Evolutionary conservation across 2,113 vertebrate species (phyloP), one percentile per base, ranked within the genome.

Genomic region (Chrysochloris asiatica): DNA sequence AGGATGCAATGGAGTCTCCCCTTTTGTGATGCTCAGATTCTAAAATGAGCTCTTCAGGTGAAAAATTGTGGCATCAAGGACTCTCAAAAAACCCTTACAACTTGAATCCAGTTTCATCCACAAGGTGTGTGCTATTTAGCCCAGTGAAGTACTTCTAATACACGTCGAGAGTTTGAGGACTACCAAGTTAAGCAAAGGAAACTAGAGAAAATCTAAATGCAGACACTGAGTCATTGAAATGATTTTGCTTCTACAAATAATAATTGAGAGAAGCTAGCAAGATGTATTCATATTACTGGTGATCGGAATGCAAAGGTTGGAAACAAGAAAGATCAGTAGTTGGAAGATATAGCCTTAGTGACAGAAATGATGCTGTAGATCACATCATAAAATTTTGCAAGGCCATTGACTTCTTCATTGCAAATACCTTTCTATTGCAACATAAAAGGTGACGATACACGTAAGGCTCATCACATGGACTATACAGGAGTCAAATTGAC

Each of bases 201-300:
- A 26, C 50, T 2, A 36, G 28, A 82, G 54, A 59, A 65, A 56
- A 30, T 83, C 52, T 47, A 12, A 33, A 5, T 56, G 61, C 52
- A 82, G 41, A 33, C 38, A 12, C 8, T 21, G 0, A 2, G 13
- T 76, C 67, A 7, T 43, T 67, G n/a, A 16, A 8, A 36, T 24
- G 24, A 24, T 50, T 36, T 71, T 73, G 45, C 81, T 78, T 63
- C 73, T 59, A 26, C 19, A 73, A 85, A 11, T 22, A 72, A 90
- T 30, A 26, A 10, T 33, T 1, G 2, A 69, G 24, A 54, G 0
- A n/a, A n/a, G n/a, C n/a, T n/a, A n/a, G n/a, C n/a, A n/a, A n/a
- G n/a, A n/a, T n/a, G n/a, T n/a, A n/a, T n/a, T n/a, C n/a, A n/a
- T n/a, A n/a, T n/a, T n/a, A n/a, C n/a, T n/a, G n/a, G n/a, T n/a